Conservation (phyloP, 2,113 vertebrate species). For the Setophaga petechia region DNA sequence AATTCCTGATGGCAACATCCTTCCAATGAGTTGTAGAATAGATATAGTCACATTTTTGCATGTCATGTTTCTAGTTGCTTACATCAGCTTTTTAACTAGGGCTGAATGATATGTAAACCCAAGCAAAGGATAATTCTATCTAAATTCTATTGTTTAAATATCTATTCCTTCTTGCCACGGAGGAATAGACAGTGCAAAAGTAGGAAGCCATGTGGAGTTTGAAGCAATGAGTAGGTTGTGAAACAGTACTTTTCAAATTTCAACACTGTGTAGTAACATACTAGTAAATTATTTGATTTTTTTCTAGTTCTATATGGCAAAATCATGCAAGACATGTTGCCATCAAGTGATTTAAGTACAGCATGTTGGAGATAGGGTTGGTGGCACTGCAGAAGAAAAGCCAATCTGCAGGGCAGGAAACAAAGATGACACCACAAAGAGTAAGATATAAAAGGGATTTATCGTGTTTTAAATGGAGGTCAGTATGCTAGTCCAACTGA, state of each 20-base stretch:
- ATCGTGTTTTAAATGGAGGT: not conserved
- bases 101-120: not conserved
- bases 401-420: not conserved
- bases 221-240: not conserved
- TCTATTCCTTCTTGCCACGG: not conserved
- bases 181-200: not conserved
- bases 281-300: not conserved
- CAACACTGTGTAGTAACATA: not conserved
- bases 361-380: not conserved
- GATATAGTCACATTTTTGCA: not conserved
- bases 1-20: not conserved
- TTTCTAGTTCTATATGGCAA: not conserved
- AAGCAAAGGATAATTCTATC: not conserved
- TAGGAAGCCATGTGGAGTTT: not conserved
- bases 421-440: not conserved
- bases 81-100: not conserved
- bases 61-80: not conserved
- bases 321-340: not conserved
- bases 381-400: not conserved
- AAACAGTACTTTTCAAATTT: not conserved
- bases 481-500: not conserved
- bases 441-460: not conserved
- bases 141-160: not conserved
- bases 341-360: not conserved
- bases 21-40: not conserved